Base-by-base conservation (phyloP, 1,140 invertebrate genomes). In the Danaus melanippus region DNA sequence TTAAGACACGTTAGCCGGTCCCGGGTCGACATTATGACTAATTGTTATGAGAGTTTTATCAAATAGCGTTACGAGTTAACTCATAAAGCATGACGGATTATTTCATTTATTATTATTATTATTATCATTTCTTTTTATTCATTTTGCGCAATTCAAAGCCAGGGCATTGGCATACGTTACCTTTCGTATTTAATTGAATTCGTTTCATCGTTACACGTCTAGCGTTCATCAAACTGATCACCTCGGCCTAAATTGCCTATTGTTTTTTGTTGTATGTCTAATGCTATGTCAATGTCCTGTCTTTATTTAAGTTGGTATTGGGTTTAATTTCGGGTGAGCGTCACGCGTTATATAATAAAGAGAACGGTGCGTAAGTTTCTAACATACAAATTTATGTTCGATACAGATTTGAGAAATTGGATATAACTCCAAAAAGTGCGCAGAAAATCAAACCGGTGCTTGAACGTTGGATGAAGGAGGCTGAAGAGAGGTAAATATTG, bases 371-470 rank as follows among this genome's bases (percentile, higher is more conserved):
- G 64, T 72, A 70, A 64, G 74, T 65, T 64, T 84, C 80, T 86
- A 86, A 86, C 84, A 84, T 79, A 78, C 73, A 68, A 72, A 79
- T 85, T 87, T 87, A 82, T 88, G 87, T 87, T 81, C 79, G 79
- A 83, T 87, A 81, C 87, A 98, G 97, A 93, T 99, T 99, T 92
- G 97, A 99, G 90, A 99, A 99, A 90, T 90, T 99, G 87, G 97
- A 99, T 90, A 99, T 99, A 75, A 99, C 97, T 78, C 97, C 97
- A 83, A 98, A 98, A 91, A 98, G 97, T 91, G 97, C 97, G 65
- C 96, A 98, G 90, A 99, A 98, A 92, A 99, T 99, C 76, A 98
- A 98, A 88, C 97, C 97, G 65, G 97, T 99, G 61, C 90, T 99
- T 75, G 97, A 98, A 88, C 91, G 94, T 87, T 99, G 97, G 97